Percentiles rank a stretch among this genome's conserved stretches.
These are phyloP conservation scores for Apis mellifera DNA, from an alignment of 1,140 invertebrate species.

Conservation along the genomic window DNA sequence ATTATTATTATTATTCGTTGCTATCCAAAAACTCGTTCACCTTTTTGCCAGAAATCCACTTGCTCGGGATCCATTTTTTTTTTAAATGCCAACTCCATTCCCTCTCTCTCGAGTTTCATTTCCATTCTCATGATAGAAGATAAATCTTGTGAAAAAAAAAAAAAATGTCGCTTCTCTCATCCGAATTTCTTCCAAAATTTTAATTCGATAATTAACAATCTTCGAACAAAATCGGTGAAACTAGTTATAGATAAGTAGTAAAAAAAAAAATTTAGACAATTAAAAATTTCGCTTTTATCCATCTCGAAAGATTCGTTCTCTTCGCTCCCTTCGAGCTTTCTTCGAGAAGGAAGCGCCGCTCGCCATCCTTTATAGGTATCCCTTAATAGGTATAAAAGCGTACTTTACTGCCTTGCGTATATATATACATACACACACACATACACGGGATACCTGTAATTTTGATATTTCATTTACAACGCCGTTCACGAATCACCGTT, in stretches of 20 bases:
- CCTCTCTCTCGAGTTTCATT: too few relatives aligned
- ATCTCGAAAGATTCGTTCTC: conserved; percentile 13
- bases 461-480: conserved; percentile 23
- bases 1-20: not conserved
- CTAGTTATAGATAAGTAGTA: too few relatives aligned
- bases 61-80: too few relatives aligned
- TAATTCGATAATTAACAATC: too few relatives aligned
- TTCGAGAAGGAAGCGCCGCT: conserved; percentile 17
- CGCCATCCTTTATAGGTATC: conserved; percentile 32
- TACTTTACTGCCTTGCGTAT: conserved; percentile 35
- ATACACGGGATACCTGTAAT: conserved; percentile 19
- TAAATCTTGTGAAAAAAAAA: too few relatives aligned
- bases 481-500: not conserved
- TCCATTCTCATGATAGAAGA: too few relatives aligned
- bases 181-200: not conserved
- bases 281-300: not conserved
- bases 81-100: too few relatives aligned
- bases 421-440: too few relatives aligned
- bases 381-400: conserved; percentile 46
- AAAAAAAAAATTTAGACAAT: not conserved
- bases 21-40: not conserved
- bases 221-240: not conserved
- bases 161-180: too few relatives aligned
- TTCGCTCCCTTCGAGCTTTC: conserved; percentile 24
- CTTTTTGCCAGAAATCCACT: not conserved